These are phyloP conservation scores for Argopecten irradians DNA, from an alignment of 1,140 invertebrate genomes.

Conservation along the genomic window DNA sequence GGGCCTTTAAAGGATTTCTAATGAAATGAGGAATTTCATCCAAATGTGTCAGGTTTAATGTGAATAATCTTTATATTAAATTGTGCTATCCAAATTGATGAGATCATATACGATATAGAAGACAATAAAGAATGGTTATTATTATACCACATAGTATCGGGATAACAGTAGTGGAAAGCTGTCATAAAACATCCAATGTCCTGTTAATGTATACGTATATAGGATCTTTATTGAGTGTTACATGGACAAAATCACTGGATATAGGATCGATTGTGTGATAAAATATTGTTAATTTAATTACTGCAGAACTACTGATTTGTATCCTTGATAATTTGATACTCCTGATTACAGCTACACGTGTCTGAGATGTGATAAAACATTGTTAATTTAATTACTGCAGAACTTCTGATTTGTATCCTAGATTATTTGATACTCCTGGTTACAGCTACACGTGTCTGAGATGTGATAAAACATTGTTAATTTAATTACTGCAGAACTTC, in stretches of 20 bases:
- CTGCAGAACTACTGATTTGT: background rate
- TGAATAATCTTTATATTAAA: no score
- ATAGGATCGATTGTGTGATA: background rate
- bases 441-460: background rate
- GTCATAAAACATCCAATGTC: background rate
- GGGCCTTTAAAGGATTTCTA: no score
- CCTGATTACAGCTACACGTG: background rate
- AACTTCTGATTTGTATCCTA: background rate
- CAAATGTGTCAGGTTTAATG: no score
- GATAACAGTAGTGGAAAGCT: no score
- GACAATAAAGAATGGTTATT: no score
- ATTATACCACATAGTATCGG: no score
- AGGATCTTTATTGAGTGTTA: background rate
- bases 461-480: conserved; percentile 81
- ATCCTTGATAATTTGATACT: background rate
- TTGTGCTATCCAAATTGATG: no score
- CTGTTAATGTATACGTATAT: background rate
- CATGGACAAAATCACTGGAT: no score
- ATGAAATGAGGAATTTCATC: no score
- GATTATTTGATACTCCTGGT: background rate
- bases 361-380: background rate
- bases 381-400: background rate
- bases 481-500: conserved; percentile 48
- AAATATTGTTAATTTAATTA: background rate
- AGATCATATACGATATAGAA: no score